These are phyloP conservation scores for Oceanites oceanicus DNA, from an alignment of 2,113 vertebrate genomes.

Conservation along the genomic window DNA sequence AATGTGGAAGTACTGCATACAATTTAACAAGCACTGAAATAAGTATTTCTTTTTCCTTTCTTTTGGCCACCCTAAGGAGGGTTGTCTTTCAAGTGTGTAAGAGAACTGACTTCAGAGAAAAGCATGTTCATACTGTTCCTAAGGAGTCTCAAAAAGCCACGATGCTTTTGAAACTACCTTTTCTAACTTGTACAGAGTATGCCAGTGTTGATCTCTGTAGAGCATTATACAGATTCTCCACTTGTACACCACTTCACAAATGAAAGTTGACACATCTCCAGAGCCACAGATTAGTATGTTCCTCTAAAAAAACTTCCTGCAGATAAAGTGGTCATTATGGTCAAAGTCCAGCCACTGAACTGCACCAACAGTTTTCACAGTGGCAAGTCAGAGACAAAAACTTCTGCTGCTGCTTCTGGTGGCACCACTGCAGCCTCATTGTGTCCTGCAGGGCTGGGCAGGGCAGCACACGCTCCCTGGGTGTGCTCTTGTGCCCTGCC, in stretches of 20 bases:
- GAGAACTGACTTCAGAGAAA: not conserved
- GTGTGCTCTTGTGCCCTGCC: not conserved
- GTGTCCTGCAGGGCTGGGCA: rapidly evolving
- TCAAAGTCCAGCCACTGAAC: not conserved
- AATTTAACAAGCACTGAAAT: not conserved
- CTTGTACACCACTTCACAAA: not conserved
- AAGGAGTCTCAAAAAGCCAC: not conserved
- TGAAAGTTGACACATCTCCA: not conserved
- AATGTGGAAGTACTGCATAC: not conserved
- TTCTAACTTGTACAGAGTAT: not conserved
- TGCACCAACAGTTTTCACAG: not conserved
- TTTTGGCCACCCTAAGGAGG: not conserved
- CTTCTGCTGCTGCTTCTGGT: not conserved
- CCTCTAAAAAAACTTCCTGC: not conserved
- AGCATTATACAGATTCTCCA: not conserved
- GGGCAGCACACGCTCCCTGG: not conserved
- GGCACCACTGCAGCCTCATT: not conserved
- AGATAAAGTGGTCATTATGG: not conserved
- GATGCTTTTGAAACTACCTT: not conserved
- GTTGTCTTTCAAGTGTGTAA: not conserved
- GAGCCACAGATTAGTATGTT: not conserved
- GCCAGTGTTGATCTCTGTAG: not conserved
- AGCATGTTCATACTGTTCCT: not conserved
- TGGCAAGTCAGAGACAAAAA: not conserved
- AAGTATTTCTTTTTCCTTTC: not conserved